Conservation (phyloP, 2,113 vertebrate genomes). For the Polyodon spathula region DNA sequence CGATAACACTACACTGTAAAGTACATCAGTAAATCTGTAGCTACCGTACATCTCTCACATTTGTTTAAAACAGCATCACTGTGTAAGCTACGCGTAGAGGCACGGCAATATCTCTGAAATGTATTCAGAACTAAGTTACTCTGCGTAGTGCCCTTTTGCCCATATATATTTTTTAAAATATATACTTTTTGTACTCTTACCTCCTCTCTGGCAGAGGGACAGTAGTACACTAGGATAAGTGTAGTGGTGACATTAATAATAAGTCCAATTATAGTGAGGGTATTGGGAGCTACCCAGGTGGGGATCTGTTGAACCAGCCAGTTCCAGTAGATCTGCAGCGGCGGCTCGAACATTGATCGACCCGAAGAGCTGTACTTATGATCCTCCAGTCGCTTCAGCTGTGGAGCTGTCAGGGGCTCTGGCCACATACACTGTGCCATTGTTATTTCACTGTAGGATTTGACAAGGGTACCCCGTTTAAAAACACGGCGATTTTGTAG, state of each 20-base stretch:
- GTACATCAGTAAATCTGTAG: too few species aligned
- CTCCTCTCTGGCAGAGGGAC: slow-evolving; percentile 82
- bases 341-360: slow-evolving; percentile 78
- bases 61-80: too few species aligned
- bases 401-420: slow-evolving; percentile 74
- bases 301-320: slow-evolving; percentile 80
- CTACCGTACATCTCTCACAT: too few species aligned
- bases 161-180: too few species aligned
- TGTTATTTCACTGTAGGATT: too few species aligned
- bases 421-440: slow-evolving; percentile 56
- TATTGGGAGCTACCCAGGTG: slow-evolving; percentile 81
- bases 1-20: too few species aligned
- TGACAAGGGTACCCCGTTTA: too few species aligned
- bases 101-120: too few species aligned
- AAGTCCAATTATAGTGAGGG: slow-evolving; percentile 81
- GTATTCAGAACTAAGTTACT: too few species aligned
- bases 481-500: slow-evolving; percentile 1
- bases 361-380: slow-evolving; percentile 81
- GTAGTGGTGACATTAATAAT: slow-evolving; percentile 68
- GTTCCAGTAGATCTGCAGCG: slow-evolving; percentile 81
- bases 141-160: too few species aligned
- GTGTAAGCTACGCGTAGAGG: too few species aligned
- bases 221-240: slow-evolving; percentile 70
- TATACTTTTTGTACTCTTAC: slow-evolving; percentile 56
- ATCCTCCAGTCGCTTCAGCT: slow-evolving; percentile 83